Evolutionary conservation across 2,888 invertebrate species (phyloP).

Genomic region (Caenorhabditis sp.): DNA sequence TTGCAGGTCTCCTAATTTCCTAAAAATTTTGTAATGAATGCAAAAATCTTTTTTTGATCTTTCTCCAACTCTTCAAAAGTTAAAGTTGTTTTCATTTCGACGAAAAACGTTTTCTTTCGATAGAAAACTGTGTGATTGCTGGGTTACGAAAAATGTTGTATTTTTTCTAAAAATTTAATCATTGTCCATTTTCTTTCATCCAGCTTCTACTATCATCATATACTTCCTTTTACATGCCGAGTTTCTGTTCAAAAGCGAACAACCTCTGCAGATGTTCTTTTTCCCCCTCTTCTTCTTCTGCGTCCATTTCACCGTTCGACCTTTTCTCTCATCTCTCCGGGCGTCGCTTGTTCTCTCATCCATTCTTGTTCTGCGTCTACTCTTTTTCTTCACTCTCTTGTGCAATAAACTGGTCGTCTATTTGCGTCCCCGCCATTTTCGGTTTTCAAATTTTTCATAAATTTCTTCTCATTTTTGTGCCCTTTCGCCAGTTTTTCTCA

Average conservation of each 20-base stretch:
- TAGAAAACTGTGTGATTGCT: no score
- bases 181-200: no score
- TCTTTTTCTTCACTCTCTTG: not conserved
- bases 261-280: not conserved
- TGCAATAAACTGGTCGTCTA: not conserved
- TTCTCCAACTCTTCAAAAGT: no score
- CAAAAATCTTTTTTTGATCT: no score
- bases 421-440: not conserved
- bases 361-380: not conserved
- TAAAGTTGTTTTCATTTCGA: no score
- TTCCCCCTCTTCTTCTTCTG: not conserved
- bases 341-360: not conserved
- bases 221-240: no score
- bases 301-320: not conserved
- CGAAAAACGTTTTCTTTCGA: no score
- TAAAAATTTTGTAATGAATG: no score
- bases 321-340: not conserved
- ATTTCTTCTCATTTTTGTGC: constrained; percentile 1
- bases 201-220: not conserved
- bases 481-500: not conserved
- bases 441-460: constrained; percentile 15
- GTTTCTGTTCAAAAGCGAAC: not conserved
- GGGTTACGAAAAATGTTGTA: no score
- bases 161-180: no score
- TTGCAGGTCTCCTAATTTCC: no score